phyloP scores from a whole-genome alignment of 2,113 vertebrate genomes.

The Carollia perspicillata region DNA sequence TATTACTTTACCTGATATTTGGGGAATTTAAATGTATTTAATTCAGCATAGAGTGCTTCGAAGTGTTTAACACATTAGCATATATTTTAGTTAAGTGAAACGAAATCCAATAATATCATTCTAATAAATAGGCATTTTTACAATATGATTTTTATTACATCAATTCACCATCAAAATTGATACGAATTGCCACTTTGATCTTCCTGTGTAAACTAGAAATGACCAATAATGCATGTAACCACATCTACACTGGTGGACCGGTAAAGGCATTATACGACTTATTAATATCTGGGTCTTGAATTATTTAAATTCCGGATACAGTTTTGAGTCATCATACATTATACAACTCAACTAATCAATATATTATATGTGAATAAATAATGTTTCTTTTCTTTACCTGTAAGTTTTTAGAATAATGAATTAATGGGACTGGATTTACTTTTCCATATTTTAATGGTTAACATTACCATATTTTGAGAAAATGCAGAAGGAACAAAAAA shows the following conservation, averaged over 20 bases:
- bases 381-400: fast-evolving
- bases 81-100: background rate
- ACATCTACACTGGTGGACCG: fast-evolving
- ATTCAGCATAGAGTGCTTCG: background rate
- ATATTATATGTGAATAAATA: background rate
- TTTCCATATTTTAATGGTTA: conserved; percentile 65
- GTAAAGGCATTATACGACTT: background rate
- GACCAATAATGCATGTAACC: background rate
- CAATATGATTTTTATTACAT: background rate
- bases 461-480: conserved; percentile 73
- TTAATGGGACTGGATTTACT: conserved; percentile 51
- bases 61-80: background rate
- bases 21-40: background rate
- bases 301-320: background rate
- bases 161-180: background rate
- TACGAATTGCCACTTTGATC: background rate
- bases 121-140: background rate
- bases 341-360: background rate
- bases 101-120: background rate
- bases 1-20: background rate
- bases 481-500: conserved; percentile 66
- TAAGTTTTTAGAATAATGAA: conserved; percentile 36
- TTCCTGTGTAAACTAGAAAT: background rate
- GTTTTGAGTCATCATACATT: background rate
- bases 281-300: background rate